phyloP scores from a whole-genome alignment of 2,888 invertebrate species.

The Mesoligia furuncula region DNA sequence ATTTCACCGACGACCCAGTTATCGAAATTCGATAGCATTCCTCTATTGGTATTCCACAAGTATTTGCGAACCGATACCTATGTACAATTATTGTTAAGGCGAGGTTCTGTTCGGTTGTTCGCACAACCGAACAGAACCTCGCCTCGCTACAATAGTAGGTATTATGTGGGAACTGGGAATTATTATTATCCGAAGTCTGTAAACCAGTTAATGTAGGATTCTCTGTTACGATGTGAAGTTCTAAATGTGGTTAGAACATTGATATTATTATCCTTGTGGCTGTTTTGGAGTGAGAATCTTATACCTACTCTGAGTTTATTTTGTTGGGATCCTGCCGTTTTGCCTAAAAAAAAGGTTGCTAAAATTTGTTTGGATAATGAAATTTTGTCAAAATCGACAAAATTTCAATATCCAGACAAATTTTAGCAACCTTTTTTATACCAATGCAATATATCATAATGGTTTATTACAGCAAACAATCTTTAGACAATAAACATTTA shows the following conservation, averaged over 20 bases:
- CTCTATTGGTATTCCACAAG: constrained; percentile 60
- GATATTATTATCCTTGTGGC: neutral
- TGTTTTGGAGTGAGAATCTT: neutral
- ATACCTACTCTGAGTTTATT: neutral
- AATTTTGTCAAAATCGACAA: too few species aligned
- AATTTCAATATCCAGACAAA: too few species aligned
- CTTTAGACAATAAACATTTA: too few species aligned
- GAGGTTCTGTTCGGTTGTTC: neutral
- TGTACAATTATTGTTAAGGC: constrained; percentile 41
- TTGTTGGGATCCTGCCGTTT: neutral
- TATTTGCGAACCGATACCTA: constrained; percentile 56
- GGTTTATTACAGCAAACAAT: too few species aligned
- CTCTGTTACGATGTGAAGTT: neutral
- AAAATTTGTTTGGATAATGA: too few species aligned
- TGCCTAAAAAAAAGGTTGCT: too few species aligned
- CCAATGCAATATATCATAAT: too few species aligned
- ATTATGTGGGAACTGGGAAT: constrained; percentile 23
- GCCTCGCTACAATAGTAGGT: constrained; percentile 15
- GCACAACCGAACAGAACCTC: too few species aligned
- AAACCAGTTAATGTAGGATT: constrained; percentile 17
- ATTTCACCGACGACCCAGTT: constrained; percentile 7
- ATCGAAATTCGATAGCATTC: constrained; percentile 55
- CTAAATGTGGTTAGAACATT: constrained; percentile 4
- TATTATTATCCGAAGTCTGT: constrained; percentile 6
- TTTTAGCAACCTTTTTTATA: too few species aligned